phyloP scores from a whole-genome alignment of 2,113 vertebrate species.

The Glaucidium brasilianum region DNA sequence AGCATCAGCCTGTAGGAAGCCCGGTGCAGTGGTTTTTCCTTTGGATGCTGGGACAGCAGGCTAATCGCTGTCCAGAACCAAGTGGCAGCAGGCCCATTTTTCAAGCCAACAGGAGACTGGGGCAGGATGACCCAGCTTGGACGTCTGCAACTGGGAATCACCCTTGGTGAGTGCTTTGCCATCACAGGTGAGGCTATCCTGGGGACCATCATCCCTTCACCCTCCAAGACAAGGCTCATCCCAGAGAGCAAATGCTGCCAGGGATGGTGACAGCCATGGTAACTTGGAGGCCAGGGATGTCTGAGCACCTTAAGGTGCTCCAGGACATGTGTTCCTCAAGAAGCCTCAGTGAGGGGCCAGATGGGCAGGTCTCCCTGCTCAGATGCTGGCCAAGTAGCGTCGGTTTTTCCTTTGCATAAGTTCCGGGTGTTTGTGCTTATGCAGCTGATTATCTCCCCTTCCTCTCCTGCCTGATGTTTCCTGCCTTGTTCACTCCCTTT shows the following conservation, averaged over 20 bases:
- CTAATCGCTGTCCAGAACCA: background rate
- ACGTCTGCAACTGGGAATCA: background rate
- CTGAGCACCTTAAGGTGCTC: background rate
- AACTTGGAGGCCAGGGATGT: background rate
- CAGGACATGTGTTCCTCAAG: background rate
- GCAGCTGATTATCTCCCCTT: constrained; percentile 18
- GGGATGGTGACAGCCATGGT: rapidly evolving
- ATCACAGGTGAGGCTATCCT: background rate
- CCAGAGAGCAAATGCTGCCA: background rate
- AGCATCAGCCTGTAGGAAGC: background rate
- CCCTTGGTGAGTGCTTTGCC: background rate
- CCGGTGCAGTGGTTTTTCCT: background rate
- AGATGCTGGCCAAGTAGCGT: background rate
- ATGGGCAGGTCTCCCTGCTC: background rate
- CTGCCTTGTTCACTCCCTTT: background rate
- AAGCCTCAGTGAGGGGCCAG: background rate
- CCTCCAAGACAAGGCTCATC: background rate
- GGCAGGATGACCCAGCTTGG: background rate
- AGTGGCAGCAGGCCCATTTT: background rate
- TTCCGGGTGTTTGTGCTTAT: constrained; percentile 2
- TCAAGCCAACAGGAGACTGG: background rate
- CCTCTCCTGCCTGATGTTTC: constrained; percentile 50
- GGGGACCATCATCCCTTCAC: background rate
- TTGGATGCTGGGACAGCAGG: background rate
- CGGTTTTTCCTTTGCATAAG: background rate